Conservation (phyloP, 1,140 invertebrate genomes). For the Harlomillsia oculata region DNA sequence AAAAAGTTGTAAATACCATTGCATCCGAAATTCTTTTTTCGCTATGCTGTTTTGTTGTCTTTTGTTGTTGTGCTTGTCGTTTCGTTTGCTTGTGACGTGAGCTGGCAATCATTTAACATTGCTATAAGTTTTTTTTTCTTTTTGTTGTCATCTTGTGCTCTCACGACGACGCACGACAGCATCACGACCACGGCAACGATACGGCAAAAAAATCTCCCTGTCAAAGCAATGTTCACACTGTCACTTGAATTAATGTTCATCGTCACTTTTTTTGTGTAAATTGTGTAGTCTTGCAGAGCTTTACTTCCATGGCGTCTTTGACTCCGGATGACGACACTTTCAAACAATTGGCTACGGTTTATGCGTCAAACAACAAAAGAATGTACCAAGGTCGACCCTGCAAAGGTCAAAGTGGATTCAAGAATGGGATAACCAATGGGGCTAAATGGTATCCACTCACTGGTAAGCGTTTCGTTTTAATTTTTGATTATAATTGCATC, state of each 20-base stretch:
- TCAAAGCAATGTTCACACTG: no score
- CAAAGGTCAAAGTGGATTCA: conserved; percentile 57
- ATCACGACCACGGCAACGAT: no score
- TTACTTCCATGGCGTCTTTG: conserved; percentile 62
- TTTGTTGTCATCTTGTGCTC: no score
- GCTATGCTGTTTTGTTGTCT: no score
- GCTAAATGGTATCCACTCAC: conserved; percentile 85
- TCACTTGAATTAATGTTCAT: not conserved
- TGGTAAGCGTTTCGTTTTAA: conserved; percentile 46
- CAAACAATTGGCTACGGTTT: conserved; percentile 74
- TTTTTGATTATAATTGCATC: not conserved
- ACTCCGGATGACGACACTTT: conserved; percentile 92
- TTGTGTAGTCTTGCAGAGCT: conserved; percentile 63
- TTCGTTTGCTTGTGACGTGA: no score
- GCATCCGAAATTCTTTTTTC: no score
- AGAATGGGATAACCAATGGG: conserved; percentile 81
- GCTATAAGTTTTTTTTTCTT: no score
- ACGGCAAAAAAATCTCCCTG: no score
- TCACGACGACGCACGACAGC: no score
- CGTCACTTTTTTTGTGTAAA: conserved; percentile 6
- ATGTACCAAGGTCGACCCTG: conserved; percentile 75
- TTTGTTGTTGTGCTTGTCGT: no score
- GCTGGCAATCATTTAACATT: no score
- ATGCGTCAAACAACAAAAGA: conserved; percentile 77
- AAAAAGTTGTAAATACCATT: no score